phyloP scores from a whole-genome alignment of 1,140 invertebrate genomes.

The Pseudomyrmex concolor region DNA sequence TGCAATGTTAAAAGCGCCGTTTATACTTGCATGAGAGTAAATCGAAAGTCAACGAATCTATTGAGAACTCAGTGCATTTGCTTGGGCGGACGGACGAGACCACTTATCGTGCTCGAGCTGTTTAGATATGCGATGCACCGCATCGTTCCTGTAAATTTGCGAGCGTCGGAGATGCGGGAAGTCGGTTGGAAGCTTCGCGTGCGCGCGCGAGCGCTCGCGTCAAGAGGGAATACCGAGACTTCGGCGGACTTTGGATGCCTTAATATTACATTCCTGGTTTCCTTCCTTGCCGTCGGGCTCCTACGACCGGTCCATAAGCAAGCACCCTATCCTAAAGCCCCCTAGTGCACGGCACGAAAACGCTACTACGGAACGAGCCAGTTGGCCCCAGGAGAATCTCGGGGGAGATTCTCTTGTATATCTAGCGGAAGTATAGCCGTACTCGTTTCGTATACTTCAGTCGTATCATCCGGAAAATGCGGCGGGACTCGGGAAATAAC shows the following conservation, averaged over 20 bases:
- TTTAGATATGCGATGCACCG: conserved; percentile 65
- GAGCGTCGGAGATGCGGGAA: conserved; percentile 57
- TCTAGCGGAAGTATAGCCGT: conserved; percentile 53
- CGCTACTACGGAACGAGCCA: conserved; percentile 38
- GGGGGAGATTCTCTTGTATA: conserved; percentile 59
- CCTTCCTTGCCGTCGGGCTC: conserved; percentile 72
- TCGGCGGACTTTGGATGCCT: conserved; percentile 75
- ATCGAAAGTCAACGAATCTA: conserved; percentile 47
- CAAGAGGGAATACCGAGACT: conserved; percentile 73
- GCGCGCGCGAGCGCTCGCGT: conserved; percentile 21
- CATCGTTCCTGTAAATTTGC: conserved; percentile 67
- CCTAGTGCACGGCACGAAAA: conserved; percentile 32
- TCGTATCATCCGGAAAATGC: conserved; percentile 41
- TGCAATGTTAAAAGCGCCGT: conserved; percentile 2
- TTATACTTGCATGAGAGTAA: background rate
- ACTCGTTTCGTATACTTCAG: conserved; percentile 60
- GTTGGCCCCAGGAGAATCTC: conserved; percentile 61
- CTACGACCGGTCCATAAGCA: conserved; percentile 70
- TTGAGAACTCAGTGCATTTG: conserved; percentile 29
- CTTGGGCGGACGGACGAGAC: conserved; percentile 44
- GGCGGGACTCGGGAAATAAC: conserved; percentile 41
- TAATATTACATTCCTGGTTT: conserved; percentile 80
- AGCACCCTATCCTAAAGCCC: conserved; percentile 54
- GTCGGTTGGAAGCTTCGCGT: conserved; percentile 25
- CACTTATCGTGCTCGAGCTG: conserved; percentile 56